These are phyloP conservation scores for Troides oblongomaculatus DNA, from an alignment of 2,888 invertebrate species.

Conservation along the genomic window DNA sequence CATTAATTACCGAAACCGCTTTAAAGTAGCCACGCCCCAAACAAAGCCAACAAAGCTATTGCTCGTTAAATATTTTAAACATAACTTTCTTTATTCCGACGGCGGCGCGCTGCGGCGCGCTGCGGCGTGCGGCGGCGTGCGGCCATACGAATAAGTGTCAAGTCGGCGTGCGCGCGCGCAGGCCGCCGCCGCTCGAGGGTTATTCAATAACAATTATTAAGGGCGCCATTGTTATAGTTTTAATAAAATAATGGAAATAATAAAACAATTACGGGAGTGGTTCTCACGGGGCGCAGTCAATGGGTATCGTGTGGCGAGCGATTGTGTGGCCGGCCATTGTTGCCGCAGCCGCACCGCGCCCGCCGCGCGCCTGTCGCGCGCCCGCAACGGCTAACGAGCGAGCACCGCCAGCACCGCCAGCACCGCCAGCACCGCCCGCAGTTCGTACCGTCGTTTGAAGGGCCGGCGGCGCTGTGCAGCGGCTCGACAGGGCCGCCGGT, in stretches of 20 bases:
- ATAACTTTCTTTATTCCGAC: slow-evolving; percentile 30
- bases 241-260: slow-evolving; percentile 40
- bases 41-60: slow-evolving; percentile 34
- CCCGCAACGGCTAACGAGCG: too few relatives aligned
- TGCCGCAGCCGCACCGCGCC: background rate
- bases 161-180: background rate
- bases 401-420: background rate
- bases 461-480: too few relatives aligned
- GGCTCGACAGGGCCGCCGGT: too few relatives aligned
- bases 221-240: slow-evolving; percentile 31
- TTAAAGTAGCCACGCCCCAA: slow-evolving; percentile 36
- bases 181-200: slow-evolving; percentile 33
- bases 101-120: background rate
- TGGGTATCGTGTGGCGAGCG: slow-evolving; percentile 42
- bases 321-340: background rate
- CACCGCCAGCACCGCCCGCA: background rate
- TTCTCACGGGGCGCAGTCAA: slow-evolving; percentile 38
- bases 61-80: slow-evolving; percentile 35
- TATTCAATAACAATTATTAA: slow-evolving; percentile 41
- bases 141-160: too few relatives aligned
- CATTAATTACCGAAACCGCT: slow-evolving; percentile 32
- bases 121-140: too few relatives aligned
- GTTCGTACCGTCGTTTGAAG: too few relatives aligned
- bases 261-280: slow-evolving; percentile 42
- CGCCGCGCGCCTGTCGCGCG: background rate